These are phyloP conservation scores for Brachyalestes nurse DNA, from an alignment of 2,797 vertebrate species.

Conservation along the genomic window DNA sequence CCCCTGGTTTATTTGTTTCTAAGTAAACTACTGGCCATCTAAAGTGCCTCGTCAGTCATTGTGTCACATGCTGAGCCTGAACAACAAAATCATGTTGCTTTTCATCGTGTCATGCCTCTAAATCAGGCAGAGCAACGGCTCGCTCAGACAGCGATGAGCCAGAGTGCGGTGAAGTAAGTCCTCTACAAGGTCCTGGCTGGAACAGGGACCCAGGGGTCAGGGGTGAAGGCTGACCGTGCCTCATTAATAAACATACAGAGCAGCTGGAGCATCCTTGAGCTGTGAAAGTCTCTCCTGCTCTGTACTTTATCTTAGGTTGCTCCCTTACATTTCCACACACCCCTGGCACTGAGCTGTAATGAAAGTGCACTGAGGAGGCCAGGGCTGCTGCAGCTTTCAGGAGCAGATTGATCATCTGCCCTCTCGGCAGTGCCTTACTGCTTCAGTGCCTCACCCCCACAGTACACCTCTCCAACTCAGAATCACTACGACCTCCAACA, in stretches of 20 bases:
- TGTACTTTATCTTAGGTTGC: not conserved
- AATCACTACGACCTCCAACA: not conserved
- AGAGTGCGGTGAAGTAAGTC: not conserved
- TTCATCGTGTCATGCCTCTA: not conserved
- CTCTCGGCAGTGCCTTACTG: not conserved
- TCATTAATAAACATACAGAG: conserved; percentile 22
- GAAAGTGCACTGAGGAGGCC: conserved; percentile 2
- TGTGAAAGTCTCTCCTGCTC: not conserved
- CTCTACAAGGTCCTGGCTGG: not conserved
- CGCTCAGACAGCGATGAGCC: not conserved
- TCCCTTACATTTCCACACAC: not conserved
- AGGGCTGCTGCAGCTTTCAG: not conserved
- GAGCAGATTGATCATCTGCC: conserved; percentile 11
- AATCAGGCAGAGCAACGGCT: not conserved
- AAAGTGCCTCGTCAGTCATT: not conserved
- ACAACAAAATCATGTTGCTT: not conserved
- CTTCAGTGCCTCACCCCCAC: not conserved
- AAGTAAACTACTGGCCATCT: too few relatives aligned
- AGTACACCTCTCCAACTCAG: not conserved
- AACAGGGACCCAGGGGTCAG: conserved; percentile 22
- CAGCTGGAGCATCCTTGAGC: conserved; percentile 15
- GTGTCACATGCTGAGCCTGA: not conserved
- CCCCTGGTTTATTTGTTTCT: too few relatives aligned
- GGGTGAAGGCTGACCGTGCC: conserved; percentile 29
- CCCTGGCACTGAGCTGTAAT: not conserved